These are phyloP conservation scores for Athrips mouffetella DNA, from an alignment of 2,888 invertebrate genomes.

Conservation along the genomic window DNA sequence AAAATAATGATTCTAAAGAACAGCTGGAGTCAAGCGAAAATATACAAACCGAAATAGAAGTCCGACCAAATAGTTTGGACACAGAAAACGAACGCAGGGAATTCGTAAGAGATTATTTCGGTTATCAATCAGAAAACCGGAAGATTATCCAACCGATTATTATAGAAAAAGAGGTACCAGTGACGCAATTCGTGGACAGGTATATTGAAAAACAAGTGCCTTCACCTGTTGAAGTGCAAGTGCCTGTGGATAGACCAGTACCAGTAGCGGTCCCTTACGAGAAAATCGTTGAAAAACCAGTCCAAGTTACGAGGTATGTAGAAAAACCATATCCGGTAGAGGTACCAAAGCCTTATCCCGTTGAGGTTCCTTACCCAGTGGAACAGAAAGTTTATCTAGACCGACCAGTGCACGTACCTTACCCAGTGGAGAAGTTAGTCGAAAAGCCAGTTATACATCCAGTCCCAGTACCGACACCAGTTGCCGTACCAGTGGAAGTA, in stretches of 20 bases:
- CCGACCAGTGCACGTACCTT: constrained; percentile 67
- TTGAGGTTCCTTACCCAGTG: constrained; percentile 73
- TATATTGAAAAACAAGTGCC: constrained; percentile 66
- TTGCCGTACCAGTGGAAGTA: constrained; percentile 56
- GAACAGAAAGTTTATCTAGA: constrained; percentile 75
- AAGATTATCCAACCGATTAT: constrained; percentile 67
- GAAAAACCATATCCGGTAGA: constrained; percentile 80
- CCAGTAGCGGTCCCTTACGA: constrained; percentile 68
- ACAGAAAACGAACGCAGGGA: constrained; percentile 44
- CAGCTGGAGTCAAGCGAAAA: constrained; percentile 56
- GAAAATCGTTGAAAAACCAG: constrained; percentile 74
- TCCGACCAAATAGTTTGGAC: constrained; percentile 41
- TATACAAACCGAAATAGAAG: constrained; percentile 46
- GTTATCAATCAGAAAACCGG: constrained; percentile 38
- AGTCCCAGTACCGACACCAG: constrained; percentile 63
- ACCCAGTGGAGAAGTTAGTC: constrained; percentile 71
- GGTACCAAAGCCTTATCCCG: constrained; percentile 70
- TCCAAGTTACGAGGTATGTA: constrained; percentile 69
- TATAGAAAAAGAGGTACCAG: constrained; percentile 66
- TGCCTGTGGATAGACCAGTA: constrained; percentile 63
- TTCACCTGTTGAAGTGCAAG: constrained; percentile 57
- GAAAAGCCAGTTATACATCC: constrained; percentile 69
- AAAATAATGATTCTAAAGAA: constrained; percentile 40
- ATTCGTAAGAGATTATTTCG: constrained; percentile 39
- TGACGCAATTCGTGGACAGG: constrained; percentile 66